Percentiles rank a stretch among this genome's conserved stretches.
Evolutionary conservation across 92 coral and sea anemone genomes (phyloP).

Genomic region (Metridium senile): DNA sequence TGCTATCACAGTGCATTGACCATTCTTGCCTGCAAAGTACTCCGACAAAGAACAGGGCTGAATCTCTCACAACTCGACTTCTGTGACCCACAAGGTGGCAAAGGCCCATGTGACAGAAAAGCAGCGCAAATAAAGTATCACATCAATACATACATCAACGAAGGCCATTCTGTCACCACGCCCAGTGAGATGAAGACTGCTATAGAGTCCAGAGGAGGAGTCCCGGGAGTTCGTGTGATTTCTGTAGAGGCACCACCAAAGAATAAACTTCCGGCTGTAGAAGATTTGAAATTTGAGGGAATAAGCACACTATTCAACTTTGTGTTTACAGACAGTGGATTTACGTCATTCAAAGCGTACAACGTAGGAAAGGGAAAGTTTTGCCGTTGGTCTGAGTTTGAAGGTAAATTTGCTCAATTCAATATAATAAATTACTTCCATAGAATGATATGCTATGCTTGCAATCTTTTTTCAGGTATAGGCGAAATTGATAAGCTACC

Average conservation of each 20-base stretch:
- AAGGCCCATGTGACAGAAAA: too few relatives aligned
- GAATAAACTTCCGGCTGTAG: background rate
- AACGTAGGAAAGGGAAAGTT: conserved; percentile 36
- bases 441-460: too few relatives aligned
- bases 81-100: conserved; percentile 56
- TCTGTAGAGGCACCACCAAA: background rate
- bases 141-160: conserved; percentile 42
- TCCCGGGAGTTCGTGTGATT: conserved; percentile 38
- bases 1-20: conserved; percentile 57
- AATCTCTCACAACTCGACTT: conserved; percentile 32
- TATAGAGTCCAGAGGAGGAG: conserved; percentile 46
- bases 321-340: conserved; percentile 21
- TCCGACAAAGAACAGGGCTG: conserved; percentile 29
- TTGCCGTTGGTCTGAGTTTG: conserved; percentile 23
- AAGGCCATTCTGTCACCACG: conserved; percentile 52
- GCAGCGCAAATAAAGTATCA: conserved; percentile 41
- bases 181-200: conserved; percentile 47
- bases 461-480: background rate
- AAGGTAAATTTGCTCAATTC: too few relatives aligned
- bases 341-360: conserved; percentile 41
- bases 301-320: conserved; percentile 45
- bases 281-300: conserved; percentile 17
- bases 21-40: conserved; percentile 34
- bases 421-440: too few relatives aligned
- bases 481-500: background rate